phyloP scores from a whole-genome alignment of 53 echinoderm and acorn worm species.

The Apostichopus leukothele region DNA sequence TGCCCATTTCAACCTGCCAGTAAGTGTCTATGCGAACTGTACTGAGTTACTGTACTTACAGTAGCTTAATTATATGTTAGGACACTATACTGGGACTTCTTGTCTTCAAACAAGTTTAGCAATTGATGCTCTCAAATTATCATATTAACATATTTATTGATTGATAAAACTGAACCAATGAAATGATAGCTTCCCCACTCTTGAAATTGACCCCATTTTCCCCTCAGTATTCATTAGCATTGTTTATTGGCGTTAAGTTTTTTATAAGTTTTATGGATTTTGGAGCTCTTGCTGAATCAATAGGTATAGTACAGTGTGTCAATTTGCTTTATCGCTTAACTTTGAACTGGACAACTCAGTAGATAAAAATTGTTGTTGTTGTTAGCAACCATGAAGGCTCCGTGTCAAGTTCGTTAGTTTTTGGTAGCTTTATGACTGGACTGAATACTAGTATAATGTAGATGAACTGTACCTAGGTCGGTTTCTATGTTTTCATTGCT shows the following conservation, averaged over 20 bases:
- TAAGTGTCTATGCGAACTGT: no score
- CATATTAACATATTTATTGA: background rate
- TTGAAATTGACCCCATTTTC: background rate
- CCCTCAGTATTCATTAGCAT: background rate
- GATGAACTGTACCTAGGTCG: no score
- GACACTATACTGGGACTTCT: no score
- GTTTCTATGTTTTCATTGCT: no score
- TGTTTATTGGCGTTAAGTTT: background rate
- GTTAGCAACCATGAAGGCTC: conserved; percentile 1
- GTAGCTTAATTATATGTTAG: no score
- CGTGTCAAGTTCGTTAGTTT: background rate
- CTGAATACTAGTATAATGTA: no score
- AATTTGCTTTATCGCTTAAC: conserved; percentile 17
- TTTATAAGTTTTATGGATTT: background rate
- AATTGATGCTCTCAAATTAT: background rate
- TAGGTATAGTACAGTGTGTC: background rate
- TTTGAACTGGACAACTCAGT: conserved; percentile 3
- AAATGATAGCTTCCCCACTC: background rate
- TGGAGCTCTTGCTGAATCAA: background rate
- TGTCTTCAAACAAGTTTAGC: no score
- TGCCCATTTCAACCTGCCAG: no score
- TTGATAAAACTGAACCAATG: background rate
- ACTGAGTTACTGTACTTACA: no score
- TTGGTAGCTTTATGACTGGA: no score
- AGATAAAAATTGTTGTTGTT: conserved; percentile 6